A percentile compares a stretch with the other conserved stretches of the same genome.
Evolutionary conservation across 92 coral and sea anemone genomes (phyloP).

Genomic region (Umimayanthus kanabou): DNA sequence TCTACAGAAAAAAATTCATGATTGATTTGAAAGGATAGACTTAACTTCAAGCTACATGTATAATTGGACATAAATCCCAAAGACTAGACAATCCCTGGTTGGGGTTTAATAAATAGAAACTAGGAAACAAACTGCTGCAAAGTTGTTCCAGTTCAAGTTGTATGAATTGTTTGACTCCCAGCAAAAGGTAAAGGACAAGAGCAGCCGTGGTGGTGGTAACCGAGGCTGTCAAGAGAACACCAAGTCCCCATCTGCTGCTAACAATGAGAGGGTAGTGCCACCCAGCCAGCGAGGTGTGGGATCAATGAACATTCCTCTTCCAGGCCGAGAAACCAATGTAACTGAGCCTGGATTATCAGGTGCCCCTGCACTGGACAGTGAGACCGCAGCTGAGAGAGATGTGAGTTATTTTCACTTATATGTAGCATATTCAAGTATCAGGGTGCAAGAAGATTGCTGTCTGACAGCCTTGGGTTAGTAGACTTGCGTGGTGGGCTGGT

Average conservation of each 20-base stretch:
- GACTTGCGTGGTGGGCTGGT: too few relatives aligned
- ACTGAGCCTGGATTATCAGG: constrained; percentile 56
- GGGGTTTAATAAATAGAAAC: too few relatives aligned
- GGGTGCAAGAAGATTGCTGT: too few relatives aligned
- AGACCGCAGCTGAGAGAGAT: constrained; percentile 41
- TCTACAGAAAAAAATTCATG: too few relatives aligned
- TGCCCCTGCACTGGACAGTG: constrained; percentile 47
- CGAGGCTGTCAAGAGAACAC: constrained; percentile 19
- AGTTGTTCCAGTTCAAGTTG: not conserved
- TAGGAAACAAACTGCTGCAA: not conserved
- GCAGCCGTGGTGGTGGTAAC: not conserved
- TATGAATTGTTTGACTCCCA: not conserved
- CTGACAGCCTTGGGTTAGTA: too few relatives aligned
- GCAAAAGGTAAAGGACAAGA: constrained; percentile 5
- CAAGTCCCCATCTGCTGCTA: constrained; percentile 59
- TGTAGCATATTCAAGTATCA: too few relatives aligned
- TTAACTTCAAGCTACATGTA: too few relatives aligned
- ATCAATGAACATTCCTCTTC: constrained; percentile 52
- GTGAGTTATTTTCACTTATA: constrained; percentile 20
- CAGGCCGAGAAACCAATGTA: constrained; percentile 76
- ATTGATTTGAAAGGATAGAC: too few relatives aligned
- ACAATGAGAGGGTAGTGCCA: constrained; percentile 80
- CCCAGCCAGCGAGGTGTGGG: constrained; percentile 53
- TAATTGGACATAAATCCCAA: too few relatives aligned
- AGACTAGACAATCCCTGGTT: too few relatives aligned